These are phyloP conservation scores for Pachycephus smyrnensis DNA, from an alignment of 2,888 invertebrate genomes.

Conservation along the genomic window DNA sequence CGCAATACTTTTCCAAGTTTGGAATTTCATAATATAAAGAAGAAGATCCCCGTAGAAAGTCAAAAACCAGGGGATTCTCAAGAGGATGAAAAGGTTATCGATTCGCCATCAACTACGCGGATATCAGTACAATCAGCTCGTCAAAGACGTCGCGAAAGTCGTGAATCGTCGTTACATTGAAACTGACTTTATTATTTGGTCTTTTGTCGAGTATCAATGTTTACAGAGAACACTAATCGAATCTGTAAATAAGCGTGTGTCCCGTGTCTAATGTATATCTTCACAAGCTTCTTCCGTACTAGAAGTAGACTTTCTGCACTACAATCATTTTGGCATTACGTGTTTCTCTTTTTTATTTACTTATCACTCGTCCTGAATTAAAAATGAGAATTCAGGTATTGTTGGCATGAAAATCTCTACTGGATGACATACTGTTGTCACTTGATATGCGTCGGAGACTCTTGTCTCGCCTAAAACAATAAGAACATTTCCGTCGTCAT, in stretches of 20 bases:
- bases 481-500: neutral
- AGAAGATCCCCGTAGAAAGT: neutral
- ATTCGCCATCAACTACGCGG: neutral
- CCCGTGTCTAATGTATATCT: neutral
- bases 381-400: constrained; percentile 18
- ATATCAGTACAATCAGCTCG: neutral
- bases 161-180: neutral
- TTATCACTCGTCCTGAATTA: neutral
- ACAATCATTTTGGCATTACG: neutral
- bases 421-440: constrained; percentile 42
- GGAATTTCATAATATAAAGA: neutral
- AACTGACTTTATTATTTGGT: neutral
- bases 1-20: neutral
- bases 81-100: neutral
- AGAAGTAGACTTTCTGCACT: neutral
- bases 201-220: neutral
- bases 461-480: constrained; percentile 31
- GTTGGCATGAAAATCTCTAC: constrained; percentile 27
- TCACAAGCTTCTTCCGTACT: neutral
- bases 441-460: constrained; percentile 47
- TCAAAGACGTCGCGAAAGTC: neutral
- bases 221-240: too few relatives aligned
- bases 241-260: neutral
- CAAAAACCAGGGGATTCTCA: neutral
- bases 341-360: neutral